Evolutionary conservation across 2,888 invertebrate genomes (phyloP).

Genomic region (Gymnoscelis rufifasciata): DNA sequence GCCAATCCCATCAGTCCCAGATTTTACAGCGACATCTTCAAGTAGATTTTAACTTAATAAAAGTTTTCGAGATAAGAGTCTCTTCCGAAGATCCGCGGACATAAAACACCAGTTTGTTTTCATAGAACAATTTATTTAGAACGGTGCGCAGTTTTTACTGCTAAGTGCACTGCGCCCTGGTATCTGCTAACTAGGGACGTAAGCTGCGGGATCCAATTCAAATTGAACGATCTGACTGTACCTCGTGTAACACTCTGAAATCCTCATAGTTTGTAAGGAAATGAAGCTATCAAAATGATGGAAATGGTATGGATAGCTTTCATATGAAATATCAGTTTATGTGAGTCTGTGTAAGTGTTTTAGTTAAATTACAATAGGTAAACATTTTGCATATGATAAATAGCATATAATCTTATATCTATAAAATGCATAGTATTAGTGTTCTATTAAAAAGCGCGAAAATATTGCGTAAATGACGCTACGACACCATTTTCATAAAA

Average conservation of each 20-base stretch:
- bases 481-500: too few relatives aligned
- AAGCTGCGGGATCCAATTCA: neutral
- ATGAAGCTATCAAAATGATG: too few relatives aligned
- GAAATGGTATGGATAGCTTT: too few relatives aligned
- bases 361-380: too few relatives aligned
- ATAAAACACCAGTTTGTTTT: slow-evolving; percentile 28
- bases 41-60: slow-evolving; percentile 29
- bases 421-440: too few relatives aligned
- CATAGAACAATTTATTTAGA: slow-evolving; percentile 20
- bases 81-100: slow-evolving; percentile 20
- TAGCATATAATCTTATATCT: too few relatives aligned
- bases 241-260: neutral
- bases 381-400: too few relatives aligned
- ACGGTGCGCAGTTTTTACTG: slow-evolving; percentile 11
- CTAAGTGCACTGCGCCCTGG: neutral
- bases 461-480: too few relatives aligned
- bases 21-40: slow-evolving; percentile 20
- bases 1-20: slow-evolving; percentile 1
- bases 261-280: too few relatives aligned
- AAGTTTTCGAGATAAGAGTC: slow-evolving; percentile 22
- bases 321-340: too few relatives aligned
- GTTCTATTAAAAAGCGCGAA: too few relatives aligned
- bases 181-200: neutral
- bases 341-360: too few relatives aligned
- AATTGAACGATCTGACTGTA: neutral